phyloP scores from a whole-genome alignment of 2,113 vertebrate species.

The Papio anubis region DNA sequence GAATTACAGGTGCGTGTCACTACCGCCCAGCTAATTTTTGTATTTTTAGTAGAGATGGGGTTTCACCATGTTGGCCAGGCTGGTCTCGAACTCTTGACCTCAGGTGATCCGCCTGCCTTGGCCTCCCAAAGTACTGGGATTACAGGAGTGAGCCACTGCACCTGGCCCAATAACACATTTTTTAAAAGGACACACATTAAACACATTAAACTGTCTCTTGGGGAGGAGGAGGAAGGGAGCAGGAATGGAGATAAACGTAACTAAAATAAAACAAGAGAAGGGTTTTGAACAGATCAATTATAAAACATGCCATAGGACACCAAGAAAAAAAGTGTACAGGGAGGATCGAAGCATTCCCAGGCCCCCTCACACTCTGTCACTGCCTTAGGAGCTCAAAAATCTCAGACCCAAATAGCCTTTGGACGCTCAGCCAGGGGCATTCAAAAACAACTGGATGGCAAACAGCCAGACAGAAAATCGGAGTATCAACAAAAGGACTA shows the following conservation, averaged over 20 bases:
- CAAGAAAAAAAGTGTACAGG: not conserved
- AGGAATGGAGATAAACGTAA: not conserved
- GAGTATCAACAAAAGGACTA: not conserved
- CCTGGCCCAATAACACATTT: not conserved
- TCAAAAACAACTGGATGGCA: not conserved
- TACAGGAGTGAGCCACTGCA: too few species aligned
- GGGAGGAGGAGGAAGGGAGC: not conserved
- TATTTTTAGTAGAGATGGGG: too few species aligned
- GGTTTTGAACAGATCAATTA: not conserved
- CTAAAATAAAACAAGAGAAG: not conserved
- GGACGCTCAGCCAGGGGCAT: not conserved
- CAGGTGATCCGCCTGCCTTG: too few species aligned
- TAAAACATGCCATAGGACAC: not conserved
- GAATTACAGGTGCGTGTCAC: too few species aligned
- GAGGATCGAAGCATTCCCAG: not conserved
- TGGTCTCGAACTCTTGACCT: too few species aligned
- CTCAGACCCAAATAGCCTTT: not conserved
- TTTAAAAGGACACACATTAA: not conserved
- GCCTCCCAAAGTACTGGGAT: too few species aligned
- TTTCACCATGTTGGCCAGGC: too few species aligned
- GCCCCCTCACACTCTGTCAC: rapidly evolving
- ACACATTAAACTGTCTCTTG: not conserved
- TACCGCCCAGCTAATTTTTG: too few species aligned
- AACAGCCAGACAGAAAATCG: not conserved
- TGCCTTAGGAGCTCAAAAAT: not conserved